phyloP scores from a whole-genome alignment of 2,888 invertebrate genomes.

The Cephus nigrinus region DNA sequence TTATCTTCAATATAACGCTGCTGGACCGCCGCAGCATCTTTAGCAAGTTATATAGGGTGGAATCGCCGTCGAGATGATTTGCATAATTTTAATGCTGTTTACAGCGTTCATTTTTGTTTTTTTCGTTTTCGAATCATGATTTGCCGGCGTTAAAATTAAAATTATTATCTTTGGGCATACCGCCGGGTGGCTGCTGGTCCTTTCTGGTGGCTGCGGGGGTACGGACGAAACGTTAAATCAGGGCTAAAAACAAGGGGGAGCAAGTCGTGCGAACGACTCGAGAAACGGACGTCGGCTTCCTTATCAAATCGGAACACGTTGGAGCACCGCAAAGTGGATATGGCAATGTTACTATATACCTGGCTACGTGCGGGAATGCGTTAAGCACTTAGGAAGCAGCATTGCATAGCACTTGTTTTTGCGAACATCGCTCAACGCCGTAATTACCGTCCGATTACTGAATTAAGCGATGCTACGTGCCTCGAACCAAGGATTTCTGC shows the following conservation, averaged over 20 bases:
- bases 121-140: neutral
- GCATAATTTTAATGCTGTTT: neutral
- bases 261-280: constrained; percentile 6
- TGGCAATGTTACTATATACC: neutral
- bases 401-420: constrained; percentile 45
- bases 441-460: constrained; percentile 42
- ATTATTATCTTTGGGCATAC: neutral
- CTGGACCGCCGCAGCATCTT: neutral
- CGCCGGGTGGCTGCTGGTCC: too few species aligned
- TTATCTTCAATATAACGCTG: neutral
- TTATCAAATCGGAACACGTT: constrained; percentile 12
- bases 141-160: neutral
- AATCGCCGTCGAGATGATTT: neutral
- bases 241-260: neutral
- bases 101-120: neutral
- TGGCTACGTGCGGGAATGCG: constrained; percentile 50
- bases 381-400: constrained; percentile 42
- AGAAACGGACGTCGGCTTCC: constrained; percentile 10
- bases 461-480: constrained; percentile 42
- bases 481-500: constrained; percentile 9
- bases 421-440: constrained; percentile 33
- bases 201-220: neutral
- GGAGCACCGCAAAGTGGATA: neutral
- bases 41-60: neutral
- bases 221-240: neutral